Base-by-base conservation (phyloP, 2,113 vertebrate species). In the Myotis lucifugus region DNA sequence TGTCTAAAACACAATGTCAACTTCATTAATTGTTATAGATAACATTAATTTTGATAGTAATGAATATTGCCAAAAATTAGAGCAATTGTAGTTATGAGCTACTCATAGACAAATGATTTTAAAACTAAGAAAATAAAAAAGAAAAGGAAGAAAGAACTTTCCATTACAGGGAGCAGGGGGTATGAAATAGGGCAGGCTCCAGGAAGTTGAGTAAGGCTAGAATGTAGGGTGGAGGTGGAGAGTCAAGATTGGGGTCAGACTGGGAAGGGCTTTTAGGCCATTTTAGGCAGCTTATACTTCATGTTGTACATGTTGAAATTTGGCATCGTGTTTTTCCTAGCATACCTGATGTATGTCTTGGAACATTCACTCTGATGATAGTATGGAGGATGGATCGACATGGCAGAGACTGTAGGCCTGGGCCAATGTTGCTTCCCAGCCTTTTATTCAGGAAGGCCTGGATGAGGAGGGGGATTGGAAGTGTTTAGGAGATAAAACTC, bases 31-130 rank as follows among this genome's bases (percentile, higher is more conserved):
- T 87, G 29, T 25, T 87, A 72, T 88, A 37, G 86, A 64, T 82
- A 90, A 77, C 85, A 83, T 85, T 48, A 93, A 52, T 87, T 83
- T 86, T 87, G 91, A 72, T 46, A 76, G 46, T 81, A 29, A 37
- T 67, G 40, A 88, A 50, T 74, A 93, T 83, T 88, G 69, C 50
- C 37, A 79, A 29, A 93, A 92, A 25, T 77, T 54, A 92, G 18
- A 25, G 27, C 50, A 29, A 15, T 66, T 77, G 8, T 23, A 42
- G 13, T 21, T 70, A 5, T 46, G 37, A 81, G 15, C 85, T 91
- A 83, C 34, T 40, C 10, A 4, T 40, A 46, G 64, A 29, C 23
- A 69, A 73, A 42, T 46, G 23, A 81, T 92, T 93, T 90, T 61
- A 66, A 93, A 91, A 56, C 34, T 18, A 69, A 74, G 66, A 70